phyloP scores from a whole-genome alignment of 35 echinoderm and acorn worm genomes.

The Anneissia japonica region DNA sequence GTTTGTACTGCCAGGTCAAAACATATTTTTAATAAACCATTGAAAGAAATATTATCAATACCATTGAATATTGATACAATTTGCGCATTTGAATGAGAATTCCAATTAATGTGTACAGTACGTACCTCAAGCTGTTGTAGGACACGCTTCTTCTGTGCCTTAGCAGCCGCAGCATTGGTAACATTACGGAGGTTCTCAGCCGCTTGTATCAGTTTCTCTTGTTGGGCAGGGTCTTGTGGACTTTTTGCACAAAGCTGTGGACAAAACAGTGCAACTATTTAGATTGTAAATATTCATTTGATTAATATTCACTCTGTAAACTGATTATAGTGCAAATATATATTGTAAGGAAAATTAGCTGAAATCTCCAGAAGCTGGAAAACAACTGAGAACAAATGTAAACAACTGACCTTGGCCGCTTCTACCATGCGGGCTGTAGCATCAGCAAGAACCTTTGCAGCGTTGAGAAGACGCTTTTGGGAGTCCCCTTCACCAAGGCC shows the following conservation, averaged over 20 bases:
- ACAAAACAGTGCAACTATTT: too few relatives aligned
- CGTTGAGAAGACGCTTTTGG: constrained; percentile 72
- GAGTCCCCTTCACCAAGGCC: constrained; percentile 64
- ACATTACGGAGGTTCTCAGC: constrained; percentile 75
- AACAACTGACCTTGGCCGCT: constrained; percentile 83
- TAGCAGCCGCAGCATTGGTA: constrained; percentile 90
- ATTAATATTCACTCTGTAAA: too few relatives aligned
- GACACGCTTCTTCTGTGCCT: constrained; percentile 92
- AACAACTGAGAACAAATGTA: too few relatives aligned
- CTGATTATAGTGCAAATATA: too few relatives aligned
- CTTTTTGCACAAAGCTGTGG: constrained; percentile 69
- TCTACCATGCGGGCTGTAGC: constrained; percentile 96
- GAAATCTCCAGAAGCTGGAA: too few relatives aligned
- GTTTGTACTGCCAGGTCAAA: too few relatives aligned
- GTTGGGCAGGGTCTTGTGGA: constrained; percentile 80
- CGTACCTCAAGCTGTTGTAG: constrained; percentile 75
- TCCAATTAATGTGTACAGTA: not conserved
- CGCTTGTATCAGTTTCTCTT: constrained; percentile 66
- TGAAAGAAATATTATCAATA: too few relatives aligned
- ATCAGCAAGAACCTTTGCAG: constrained; percentile 87
- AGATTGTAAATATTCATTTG: too few relatives aligned
- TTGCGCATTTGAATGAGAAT: too few relatives aligned
- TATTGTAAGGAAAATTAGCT: too few relatives aligned
- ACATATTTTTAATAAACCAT: too few relatives aligned
- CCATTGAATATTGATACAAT: too few relatives aligned